Evolutionary conservation across 1,140 invertebrate species (phyloP).

Genomic region (Drosophila triauraria): DNA sequence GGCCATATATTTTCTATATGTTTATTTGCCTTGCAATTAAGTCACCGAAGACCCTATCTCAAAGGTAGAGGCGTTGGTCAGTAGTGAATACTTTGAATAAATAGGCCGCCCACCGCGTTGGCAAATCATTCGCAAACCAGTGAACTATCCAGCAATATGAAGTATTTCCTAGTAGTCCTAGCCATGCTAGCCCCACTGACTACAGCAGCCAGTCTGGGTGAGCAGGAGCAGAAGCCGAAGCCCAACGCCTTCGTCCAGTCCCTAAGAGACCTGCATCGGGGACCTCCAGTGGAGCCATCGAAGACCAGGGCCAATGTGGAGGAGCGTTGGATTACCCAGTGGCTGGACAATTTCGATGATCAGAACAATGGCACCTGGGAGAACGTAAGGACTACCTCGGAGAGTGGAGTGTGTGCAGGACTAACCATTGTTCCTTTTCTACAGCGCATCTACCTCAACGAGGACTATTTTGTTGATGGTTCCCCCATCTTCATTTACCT

Average conservation of each 20-base stretch:
- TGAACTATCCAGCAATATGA: constrained; percentile 59
- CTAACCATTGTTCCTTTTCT: not conserved
- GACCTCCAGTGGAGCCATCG: constrained; percentile 40
- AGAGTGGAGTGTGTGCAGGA: not conserved
- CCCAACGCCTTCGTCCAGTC: constrained; percentile 48
- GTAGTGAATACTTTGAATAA: constrained; percentile 59
- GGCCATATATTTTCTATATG: constrained; percentile 41
- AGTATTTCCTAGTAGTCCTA: constrained; percentile 34
- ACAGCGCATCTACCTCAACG: constrained; percentile 87
- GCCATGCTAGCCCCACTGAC: constrained; percentile 43
- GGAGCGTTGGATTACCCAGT: constrained; percentile 67
- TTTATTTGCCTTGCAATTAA: constrained; percentile 47
- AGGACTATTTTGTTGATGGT: constrained; percentile 86
- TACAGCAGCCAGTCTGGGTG: constrained; percentile 30
- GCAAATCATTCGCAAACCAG: constrained; percentile 61
- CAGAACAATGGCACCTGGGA: constrained; percentile 88
- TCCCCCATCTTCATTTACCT: constrained; percentile 87
- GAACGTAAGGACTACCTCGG: constrained; percentile 85
- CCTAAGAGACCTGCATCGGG: constrained; percentile 48
- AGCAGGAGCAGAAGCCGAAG: constrained; percentile 2
- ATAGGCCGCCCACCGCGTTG: constrained; percentile 39
- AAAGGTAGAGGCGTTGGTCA: constrained; percentile 6
- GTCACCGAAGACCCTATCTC: constrained; percentile 29
- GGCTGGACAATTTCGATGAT: constrained; percentile 90
- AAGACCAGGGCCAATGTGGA: constrained; percentile 40